Conservation (phyloP, 2,888 invertebrate genomes). For the Cataglyphis livida region DNA sequence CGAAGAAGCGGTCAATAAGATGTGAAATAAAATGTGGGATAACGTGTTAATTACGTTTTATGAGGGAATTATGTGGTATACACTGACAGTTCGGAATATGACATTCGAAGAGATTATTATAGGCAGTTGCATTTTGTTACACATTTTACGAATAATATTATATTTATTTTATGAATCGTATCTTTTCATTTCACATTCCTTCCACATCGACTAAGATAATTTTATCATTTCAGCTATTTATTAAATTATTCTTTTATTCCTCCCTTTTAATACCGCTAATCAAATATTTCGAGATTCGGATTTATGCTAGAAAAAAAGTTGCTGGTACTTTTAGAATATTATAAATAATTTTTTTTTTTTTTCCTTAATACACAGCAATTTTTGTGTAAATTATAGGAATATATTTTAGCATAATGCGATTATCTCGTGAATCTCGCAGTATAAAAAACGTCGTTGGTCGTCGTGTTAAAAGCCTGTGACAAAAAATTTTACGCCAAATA, state of each 20-base stretch:
- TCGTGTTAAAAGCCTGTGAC: neutral
- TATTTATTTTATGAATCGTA: neutral
- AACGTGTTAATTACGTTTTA: conserved; percentile 21
- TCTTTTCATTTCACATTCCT: neutral
- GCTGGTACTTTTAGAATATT: neutral
- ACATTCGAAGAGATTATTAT: conserved; percentile 2
- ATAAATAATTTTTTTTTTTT: neutral
- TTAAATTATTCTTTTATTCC: neutral
- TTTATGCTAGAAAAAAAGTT: neutral
- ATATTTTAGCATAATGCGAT: neutral
- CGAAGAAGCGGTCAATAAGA: conserved; percentile 14
- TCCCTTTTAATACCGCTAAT: neutral
- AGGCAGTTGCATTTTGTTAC: neutral
- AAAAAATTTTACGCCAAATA: neutral
- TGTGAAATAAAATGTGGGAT: conserved; percentile 1
- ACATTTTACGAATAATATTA: neutral
- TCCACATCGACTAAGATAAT: neutral
- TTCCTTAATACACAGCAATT: neutral
- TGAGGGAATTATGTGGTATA: conserved; percentile 3
- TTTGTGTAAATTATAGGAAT: neutral
- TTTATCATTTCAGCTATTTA: neutral
- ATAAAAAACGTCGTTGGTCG: neutral
- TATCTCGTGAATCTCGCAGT: neutral
- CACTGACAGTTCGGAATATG: neutral
- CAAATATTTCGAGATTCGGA: neutral